These are phyloP conservation scores for Heliconius aoede DNA, from an alignment of 2,888 invertebrate species.

Conservation along the genomic window DNA sequence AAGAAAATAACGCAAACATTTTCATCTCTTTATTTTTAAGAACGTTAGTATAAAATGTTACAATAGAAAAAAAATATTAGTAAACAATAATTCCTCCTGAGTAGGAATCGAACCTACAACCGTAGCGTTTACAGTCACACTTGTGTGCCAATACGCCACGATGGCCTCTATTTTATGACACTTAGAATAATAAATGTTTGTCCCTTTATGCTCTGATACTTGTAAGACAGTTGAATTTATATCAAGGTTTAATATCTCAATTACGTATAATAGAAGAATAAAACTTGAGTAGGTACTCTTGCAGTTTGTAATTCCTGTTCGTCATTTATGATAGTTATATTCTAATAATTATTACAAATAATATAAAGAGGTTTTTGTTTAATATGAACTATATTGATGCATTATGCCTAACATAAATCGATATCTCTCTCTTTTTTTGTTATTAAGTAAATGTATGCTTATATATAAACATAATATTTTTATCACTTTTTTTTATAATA, in stretches of 20 bases:
- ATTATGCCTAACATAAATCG: background rate
- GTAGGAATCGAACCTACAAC: background rate
- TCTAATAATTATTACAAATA: background rate
- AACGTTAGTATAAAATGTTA: background rate
- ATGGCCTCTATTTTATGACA: background rate
- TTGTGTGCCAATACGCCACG: background rate
- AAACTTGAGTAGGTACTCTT: slow-evolving; percentile 15
- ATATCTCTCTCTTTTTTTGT: too few relatives aligned
- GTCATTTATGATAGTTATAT: background rate
- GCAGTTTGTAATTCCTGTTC: background rate
- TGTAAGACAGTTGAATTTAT: slow-evolving; percentile 9
- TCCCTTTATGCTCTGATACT: background rate
- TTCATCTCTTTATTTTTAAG: too few relatives aligned
- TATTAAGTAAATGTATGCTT: too few relatives aligned
- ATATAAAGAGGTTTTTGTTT: background rate
- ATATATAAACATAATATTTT: background rate
- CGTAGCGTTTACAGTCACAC: background rate
- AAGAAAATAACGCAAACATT: background rate
- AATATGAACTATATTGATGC: background rate
- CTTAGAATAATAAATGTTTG: background rate
- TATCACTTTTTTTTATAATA: too few relatives aligned
- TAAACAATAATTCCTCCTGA: background rate
- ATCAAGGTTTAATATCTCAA: slow-evolving; percentile 25
- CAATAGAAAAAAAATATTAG: background rate
- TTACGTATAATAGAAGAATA: slow-evolving; percentile 21